Conservation (phyloP, 1,140 invertebrate genomes). For the Drosophila melanica region DNA sequence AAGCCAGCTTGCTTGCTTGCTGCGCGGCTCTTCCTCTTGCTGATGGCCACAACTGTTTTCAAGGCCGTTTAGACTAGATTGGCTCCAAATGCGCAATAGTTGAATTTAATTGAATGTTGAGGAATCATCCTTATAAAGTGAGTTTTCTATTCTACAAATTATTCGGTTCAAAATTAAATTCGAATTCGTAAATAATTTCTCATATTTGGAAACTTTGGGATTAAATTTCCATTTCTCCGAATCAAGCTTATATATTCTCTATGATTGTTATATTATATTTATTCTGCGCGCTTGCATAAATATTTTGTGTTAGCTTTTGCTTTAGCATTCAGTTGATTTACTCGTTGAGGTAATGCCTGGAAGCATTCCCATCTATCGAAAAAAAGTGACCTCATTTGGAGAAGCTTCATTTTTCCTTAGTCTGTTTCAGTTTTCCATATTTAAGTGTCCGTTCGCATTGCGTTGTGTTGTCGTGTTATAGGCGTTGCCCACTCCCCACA, state of each 20-base stretch:
- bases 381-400: conserved; percentile 73
- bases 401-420: conserved; percentile 37
- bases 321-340: conserved; percentile 34
- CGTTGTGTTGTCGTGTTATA: conserved; percentile 50
- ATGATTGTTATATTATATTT: no score
- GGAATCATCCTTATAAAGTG: not conserved
- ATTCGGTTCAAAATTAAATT: no score
- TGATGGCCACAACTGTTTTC: conserved; percentile 41
- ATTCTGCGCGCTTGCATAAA: not conserved
- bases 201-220: no score
- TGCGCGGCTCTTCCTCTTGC: not conserved
- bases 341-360: conserved; percentile 57
- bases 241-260: no score
- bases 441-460: conserved; percentile 77
- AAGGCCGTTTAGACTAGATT: conserved; percentile 32
- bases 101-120: not conserved
- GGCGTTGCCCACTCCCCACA: conserved; percentile 32
- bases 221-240: no score
- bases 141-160: no score
- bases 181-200: no score
- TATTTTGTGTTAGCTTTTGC: not conserved
- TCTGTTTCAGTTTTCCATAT: conserved; percentile 64
- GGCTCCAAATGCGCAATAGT: conserved; percentile 4
- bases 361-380: conserved; percentile 53
- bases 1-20: not conserved